Base-by-base conservation (phyloP, 2,888 invertebrate genomes). In the Orthonychiurus folsomi region DNA sequence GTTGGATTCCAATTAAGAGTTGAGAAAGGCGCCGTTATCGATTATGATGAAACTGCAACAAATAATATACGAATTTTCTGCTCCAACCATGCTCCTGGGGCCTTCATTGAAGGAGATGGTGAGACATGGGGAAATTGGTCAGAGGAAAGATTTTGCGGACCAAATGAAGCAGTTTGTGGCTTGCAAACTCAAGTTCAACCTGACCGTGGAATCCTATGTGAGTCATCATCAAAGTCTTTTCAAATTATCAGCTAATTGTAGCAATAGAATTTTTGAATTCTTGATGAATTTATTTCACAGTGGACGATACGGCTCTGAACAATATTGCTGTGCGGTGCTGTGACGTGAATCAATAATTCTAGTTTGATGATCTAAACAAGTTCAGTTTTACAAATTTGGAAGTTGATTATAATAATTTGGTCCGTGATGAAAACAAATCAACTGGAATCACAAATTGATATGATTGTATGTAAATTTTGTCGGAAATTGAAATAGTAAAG, bases 121-220 rank as follows among this genome's bases (percentile, higher is more conserved):
- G 21, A 50, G 18, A 52, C 5, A 3, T 65, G 58, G 25, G 68
- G 68, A 3, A 27, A 25, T 18, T 68, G 66, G 66, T 50, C 48
- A 2, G 48, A 52, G 1, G 48, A 21, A 1, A 28, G 50, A 18
- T 56, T 56, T 12, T 70, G 68, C 56, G 55, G 37, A 12, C 24
- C 58, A 20, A 53, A 59, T 25, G 58, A 68, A 48, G 64, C 47
- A 1, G 28, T 66, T 59, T 67, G 63, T 52, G 66, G 58, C 21
- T 47, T 70, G n/a, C 60, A 64, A 54, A 70, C 68, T 9, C 69
- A 70, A 59, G 54, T 70, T 52, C 59, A 69, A 59, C 27, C 57
- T 5, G 62, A 64, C 21, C 47, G 26, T 21, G 59, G 59, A 48
- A n/a, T 50, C 5, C 24, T 59, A 3, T 21, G 56, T 56, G 24